Evolutionary conservation across 2,888 invertebrate genomes (phyloP).

Genomic region (Apamea sordens): DNA sequence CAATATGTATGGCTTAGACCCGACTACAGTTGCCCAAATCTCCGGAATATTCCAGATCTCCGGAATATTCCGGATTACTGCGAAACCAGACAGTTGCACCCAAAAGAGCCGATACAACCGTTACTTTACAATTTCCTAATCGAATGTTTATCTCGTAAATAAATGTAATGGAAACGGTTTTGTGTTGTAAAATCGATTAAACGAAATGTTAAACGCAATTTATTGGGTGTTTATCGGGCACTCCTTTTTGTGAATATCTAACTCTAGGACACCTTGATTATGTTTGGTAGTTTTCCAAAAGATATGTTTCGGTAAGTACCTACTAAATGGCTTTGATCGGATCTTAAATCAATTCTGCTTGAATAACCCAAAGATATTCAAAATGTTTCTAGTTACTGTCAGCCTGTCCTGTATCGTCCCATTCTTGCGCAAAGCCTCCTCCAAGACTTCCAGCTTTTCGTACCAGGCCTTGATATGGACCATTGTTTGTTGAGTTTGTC

Average conservation of each 20-base stretch:
- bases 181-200: conserved; percentile 48
- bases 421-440: too few species aligned
- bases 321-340: not conserved
- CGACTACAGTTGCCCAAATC: conserved; percentile 16
- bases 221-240: conserved; percentile 57
- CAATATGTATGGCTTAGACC: conserved; percentile 54
- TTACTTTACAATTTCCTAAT: conserved; percentile 49
- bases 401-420: not conserved
- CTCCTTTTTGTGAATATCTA: conserved; percentile 52
- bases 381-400: not conserved
- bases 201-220: conserved; percentile 51
- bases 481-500: not conserved
- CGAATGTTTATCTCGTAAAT: conserved; percentile 50
- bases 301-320: conserved; percentile 18
- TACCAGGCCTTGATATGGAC: not conserved
- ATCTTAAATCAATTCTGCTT: not conserved
- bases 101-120: conserved; percentile 12
- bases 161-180: conserved; percentile 57
- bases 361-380: not conserved
- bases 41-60: conserved; percentile 14
- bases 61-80: conserved; percentile 15
- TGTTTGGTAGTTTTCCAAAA: conserved; percentile 48
- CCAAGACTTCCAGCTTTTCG: not conserved
- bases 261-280: conserved; percentile 42
- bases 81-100: conserved; percentile 18